A percentile compares a stretch with the other conserved stretches of the same genome.
phyloP scores from a whole-genome alignment of 2,113 vertebrate species.

The Pholis gunnellus region DNA sequence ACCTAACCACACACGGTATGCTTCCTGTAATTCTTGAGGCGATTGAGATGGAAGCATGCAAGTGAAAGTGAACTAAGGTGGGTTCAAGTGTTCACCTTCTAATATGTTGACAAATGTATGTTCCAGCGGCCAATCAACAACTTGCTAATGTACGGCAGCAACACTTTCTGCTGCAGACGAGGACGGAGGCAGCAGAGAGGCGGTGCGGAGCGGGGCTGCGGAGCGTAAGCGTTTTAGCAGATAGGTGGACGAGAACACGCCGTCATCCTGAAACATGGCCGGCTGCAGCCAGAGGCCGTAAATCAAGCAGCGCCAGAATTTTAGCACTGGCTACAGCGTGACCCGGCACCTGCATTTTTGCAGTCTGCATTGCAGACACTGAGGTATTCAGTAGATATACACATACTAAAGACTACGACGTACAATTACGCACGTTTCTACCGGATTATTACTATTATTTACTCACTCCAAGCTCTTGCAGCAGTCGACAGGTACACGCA shows the following conservation, averaged over 20 bases:
- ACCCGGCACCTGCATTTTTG: constrained; percentile 69
- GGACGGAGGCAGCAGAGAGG: constrained; percentile 58
- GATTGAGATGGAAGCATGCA: constrained; percentile 39
- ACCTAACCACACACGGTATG: constrained; percentile 6
- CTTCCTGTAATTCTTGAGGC: constrained; percentile 37
- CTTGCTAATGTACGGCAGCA: constrained; percentile 78
- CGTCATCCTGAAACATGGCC: constrained; percentile 75
- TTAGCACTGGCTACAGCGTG: constrained; percentile 66
- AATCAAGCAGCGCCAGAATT: constrained; percentile 72
- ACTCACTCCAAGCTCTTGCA: not conserved
- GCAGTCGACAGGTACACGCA: constrained; percentile 15
- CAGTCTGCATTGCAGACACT: constrained; percentile 24
- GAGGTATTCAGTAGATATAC: constrained; percentile 1
- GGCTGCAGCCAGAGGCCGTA: constrained; percentile 71
- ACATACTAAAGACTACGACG: not conserved
- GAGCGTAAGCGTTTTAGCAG: constrained; percentile 76
- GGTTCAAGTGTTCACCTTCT: constrained; percentile 78
- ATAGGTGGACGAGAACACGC: constrained; percentile 72
- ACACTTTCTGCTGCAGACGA: constrained; percentile 48
- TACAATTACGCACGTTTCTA: not conserved
- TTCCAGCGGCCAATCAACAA: constrained; percentile 82
- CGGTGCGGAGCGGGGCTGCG: constrained; percentile 50
- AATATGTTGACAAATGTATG: constrained; percentile 83
- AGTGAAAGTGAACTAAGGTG: constrained; percentile 46
- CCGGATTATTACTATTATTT: not conserved